Base-by-base conservation (phyloP, 1,140 invertebrate species). In the Forficula auricularia region DNA sequence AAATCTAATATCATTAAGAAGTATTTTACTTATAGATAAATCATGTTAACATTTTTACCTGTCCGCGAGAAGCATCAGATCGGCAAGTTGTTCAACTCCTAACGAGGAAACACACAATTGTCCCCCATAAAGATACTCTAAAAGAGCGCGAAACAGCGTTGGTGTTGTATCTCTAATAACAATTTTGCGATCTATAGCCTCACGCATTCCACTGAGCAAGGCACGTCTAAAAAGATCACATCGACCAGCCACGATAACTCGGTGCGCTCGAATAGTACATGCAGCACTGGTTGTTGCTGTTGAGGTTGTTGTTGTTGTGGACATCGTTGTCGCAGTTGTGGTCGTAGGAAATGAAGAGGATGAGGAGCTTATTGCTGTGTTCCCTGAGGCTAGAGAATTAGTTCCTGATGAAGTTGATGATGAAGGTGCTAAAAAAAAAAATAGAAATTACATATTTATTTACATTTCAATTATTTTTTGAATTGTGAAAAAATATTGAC, bases 211-310 rank as follows among this genome's bases (percentile, higher is more conserved):
- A 44, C 73, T 76, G 18, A 77, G 63, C 2, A 79, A 54, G 0
- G 77, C 77, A 46, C 75, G 62, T 27, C 73, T 59, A 56, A 79
- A 79, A 75, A 75, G 79, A 52, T 77, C 73, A 60, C 77, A 79
- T 36, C 72, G 55, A 12, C 75, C 62, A 19, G 76, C 72, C 6
- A 79, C 68, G 27, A 79, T 70, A 3, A 77, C 73, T 43, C 76
- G 61, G 54, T 79, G 77, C 2, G 74, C 74, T 46, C 63, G 56
- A 37, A 68, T 61, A 44, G 51, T 61, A 42, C 55, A 55, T 27
- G 22, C 37, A 49, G 47, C 35, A 45, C 46, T 10, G 44, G 10
- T 27, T 10, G 22, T 10, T 10, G 22, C 4, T 27, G 22, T 6
- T 10, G 22, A 6, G 10, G 22, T 27, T 4, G 22, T 27, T 6